Percentiles rank a stretch among this genome's conserved stretches.
phyloP scores from a whole-genome alignment of 53 echinoderm and acorn worm species.

The Crossaster papposus region DNA sequence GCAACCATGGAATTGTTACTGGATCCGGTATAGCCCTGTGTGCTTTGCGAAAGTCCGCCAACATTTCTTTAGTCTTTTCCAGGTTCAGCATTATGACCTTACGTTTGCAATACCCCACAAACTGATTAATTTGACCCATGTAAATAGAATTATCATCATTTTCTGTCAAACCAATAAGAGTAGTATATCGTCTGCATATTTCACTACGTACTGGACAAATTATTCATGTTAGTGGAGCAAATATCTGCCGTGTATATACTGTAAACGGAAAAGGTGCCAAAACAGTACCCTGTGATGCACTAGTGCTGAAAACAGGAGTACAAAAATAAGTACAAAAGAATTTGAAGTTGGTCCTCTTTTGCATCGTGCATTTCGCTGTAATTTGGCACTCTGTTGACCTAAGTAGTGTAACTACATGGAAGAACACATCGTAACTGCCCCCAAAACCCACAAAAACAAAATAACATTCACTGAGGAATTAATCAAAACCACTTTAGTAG shows the following conservation, averaged over 20 bases:
- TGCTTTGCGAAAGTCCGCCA: not conserved
- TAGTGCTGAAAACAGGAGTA: not conserved
- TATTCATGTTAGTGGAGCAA: not conserved
- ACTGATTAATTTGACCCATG: not conserved
- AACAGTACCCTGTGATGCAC: not conserved
- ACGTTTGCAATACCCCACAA: not conserved
- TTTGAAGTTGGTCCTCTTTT: too few relatives aligned
- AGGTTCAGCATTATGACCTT: not conserved
- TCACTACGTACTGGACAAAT: not conserved
- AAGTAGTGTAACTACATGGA: too few relatives aligned
- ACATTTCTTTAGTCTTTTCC: conserved; percentile 25
- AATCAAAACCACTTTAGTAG: too few relatives aligned
- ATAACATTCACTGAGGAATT: too few relatives aligned
- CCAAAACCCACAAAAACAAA: too few relatives aligned
- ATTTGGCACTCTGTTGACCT: too few relatives aligned
- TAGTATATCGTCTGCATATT: conserved; percentile 2
- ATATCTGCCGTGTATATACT: not conserved
- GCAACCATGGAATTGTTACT: not conserved
- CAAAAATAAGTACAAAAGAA: not conserved
- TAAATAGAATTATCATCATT: not conserved
- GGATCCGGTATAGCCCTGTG: not conserved
- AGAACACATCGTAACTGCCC: too few relatives aligned
- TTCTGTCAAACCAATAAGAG: not conserved
- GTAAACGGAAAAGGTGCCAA: not conserved
- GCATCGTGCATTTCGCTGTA: too few relatives aligned